A percentile compares a stretch with the other conserved stretches of the same genome.
Evolutionary conservation across 2,888 invertebrate genomes (phyloP).

Genomic region (Phortica okadai): DNA sequence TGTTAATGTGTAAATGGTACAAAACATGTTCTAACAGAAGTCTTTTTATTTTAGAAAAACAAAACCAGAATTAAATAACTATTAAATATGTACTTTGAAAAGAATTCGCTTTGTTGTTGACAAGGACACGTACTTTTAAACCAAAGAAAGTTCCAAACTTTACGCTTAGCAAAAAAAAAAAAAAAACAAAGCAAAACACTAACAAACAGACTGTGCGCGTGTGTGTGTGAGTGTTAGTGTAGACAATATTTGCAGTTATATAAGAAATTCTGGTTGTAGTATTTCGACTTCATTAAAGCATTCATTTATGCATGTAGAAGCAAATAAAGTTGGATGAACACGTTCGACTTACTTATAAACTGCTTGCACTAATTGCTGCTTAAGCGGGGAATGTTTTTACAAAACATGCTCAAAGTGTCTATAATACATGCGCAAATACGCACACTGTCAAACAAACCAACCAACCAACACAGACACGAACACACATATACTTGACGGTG

Average conservation of each 20-base stretch:
- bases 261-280: background rate
- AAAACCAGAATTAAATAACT: no score
- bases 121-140: no score
- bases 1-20: no score
- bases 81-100: no score
- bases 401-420: background rate
- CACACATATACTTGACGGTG: background rate
- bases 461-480: background rate
- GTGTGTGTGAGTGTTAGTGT: background rate
- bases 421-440: background rate
- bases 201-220: no score
- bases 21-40: no score
- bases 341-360: background rate
- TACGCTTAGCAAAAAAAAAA: background rate
- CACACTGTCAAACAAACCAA: background rate
- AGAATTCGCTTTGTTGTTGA: no score
- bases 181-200: background rate
- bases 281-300: background rate
- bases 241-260: background rate
- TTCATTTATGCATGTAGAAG: background rate
- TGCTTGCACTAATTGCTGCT: slow-evolving; percentile 11
- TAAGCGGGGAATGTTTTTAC: background rate
- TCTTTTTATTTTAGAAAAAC: no score
- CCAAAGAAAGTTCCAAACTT: no score
- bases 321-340: background rate